phyloP scores from a whole-genome alignment of 2,113 vertebrate genomes.

The Cebus imitator region DNA sequence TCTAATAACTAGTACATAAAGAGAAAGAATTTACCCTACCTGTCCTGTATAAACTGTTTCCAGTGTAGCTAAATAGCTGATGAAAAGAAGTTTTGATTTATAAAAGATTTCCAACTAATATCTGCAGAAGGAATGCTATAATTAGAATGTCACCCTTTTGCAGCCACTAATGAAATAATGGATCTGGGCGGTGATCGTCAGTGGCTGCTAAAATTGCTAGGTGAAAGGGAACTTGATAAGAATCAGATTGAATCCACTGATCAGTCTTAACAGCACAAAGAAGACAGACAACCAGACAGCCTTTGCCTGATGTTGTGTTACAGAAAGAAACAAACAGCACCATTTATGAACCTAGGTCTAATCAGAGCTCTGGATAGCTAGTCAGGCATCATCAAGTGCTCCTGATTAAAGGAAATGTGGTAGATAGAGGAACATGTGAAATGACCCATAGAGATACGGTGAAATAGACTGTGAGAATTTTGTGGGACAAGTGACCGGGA shows the following conservation, averaged over 20 bases:
- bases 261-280: background rate
- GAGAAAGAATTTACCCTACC: background rate
- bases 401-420: background rate
- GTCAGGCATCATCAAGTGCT: background rate
- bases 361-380: background rate
- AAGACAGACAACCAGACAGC: background rate
- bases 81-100: background rate
- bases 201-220: background rate
- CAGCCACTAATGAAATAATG: background rate
- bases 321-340: background rate
- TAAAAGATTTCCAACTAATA: background rate
- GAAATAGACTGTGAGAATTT: background rate
- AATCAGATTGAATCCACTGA: background rate
- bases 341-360: background rate
- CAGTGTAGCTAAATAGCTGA: background rate
- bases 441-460: background rate
- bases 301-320: background rate
- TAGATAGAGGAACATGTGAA: background rate
- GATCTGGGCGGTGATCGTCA: background rate
- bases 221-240: background rate
- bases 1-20: background rate
- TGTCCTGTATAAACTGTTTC: background rate
- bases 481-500: background rate
- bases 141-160: background rate
- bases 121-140: background rate